Conservation (phyloP, 1,140 invertebrate species). For the Dermatophagoides farinae region DNA sequence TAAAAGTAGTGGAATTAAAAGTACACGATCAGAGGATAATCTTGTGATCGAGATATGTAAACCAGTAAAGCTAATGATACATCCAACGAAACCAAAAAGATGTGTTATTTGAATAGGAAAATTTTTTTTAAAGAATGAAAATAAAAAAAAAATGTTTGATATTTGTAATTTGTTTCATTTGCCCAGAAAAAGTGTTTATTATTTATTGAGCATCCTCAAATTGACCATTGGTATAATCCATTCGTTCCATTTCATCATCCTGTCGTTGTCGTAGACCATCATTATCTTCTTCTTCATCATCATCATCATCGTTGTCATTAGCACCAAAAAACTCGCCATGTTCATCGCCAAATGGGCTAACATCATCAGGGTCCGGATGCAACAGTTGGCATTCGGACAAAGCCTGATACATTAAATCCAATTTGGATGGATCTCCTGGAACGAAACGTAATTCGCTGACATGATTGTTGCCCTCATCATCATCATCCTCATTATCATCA, state of each 20-base stretch:
- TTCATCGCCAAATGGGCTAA: constrained; percentile 7
- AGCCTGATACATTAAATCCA: constrained; percentile 10
- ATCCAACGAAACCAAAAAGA: constrained; percentile 64
- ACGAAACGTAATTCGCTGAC: constrained; percentile 11
- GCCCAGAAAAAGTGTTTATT: not conserved
- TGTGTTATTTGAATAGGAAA: constrained; percentile 1
- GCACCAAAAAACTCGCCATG: constrained; percentile 7
- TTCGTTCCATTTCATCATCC: not conserved
- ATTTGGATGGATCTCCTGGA: not conserved
- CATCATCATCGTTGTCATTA: not conserved
- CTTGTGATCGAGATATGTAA: constrained; percentile 62
- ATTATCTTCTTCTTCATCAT: not conserved
- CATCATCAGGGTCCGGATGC: constrained; percentile 13
- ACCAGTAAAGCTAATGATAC: constrained; percentile 66
- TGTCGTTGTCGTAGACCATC: not conserved
- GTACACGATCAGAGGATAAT: constrained; percentile 29
- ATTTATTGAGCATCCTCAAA: not conserved
- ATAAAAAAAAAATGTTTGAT: not conserved
- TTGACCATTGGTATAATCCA: not conserved
- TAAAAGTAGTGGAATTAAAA: constrained; percentile 2
- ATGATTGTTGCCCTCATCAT: not conserved
- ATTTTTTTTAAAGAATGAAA: not conserved
- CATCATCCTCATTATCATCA: not conserved
- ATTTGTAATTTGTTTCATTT: not conserved
- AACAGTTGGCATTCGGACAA: constrained; percentile 11